These are phyloP conservation scores for Phortica magna DNA, from an alignment of 2,888 invertebrate genomes.

Conservation along the genomic window DNA sequence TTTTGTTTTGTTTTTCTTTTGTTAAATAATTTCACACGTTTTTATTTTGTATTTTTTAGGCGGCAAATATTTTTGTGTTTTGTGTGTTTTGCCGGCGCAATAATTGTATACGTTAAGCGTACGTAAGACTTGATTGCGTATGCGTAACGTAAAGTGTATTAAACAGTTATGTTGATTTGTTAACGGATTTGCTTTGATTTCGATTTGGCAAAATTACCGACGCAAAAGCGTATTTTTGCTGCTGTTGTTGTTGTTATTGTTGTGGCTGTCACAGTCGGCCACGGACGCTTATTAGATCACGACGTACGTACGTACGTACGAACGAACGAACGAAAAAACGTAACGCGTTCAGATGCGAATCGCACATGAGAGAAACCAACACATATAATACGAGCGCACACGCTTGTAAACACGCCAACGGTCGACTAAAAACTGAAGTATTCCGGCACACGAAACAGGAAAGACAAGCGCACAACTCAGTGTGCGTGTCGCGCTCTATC, in stretches of 20 bases:
- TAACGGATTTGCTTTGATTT: background rate
- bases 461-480: constrained; percentile 48
- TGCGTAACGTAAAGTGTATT: constrained; percentile 5
- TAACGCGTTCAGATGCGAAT: constrained; percentile 7
- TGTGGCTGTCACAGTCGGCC: background rate
- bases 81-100: constrained; percentile 26
- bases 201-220: constrained; percentile 7
- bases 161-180: constrained; percentile 9
- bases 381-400: constrained; percentile 46
- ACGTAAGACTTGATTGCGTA: constrained; percentile 9
- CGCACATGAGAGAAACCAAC: constrained; percentile 38
- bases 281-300: constrained; percentile 12
- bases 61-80: background rate
- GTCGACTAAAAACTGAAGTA: constrained; percentile 77
- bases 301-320: too few relatives aligned
- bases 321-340: too few relatives aligned
- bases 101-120: background rate
- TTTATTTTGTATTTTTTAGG: constrained; percentile 6
- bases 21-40: constrained; percentile 6
- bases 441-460: constrained; percentile 45
- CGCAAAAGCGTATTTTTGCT: constrained; percentile 22
- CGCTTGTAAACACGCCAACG: constrained; percentile 74
- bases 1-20: constrained; percentile 4
- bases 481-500: too few relatives aligned
- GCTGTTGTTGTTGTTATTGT: constrained; percentile 16